Evolutionary conservation across 2,113 vertebrate species (phyloP).

Genomic region (Sinocyclocheilus anophthalmus): DNA sequence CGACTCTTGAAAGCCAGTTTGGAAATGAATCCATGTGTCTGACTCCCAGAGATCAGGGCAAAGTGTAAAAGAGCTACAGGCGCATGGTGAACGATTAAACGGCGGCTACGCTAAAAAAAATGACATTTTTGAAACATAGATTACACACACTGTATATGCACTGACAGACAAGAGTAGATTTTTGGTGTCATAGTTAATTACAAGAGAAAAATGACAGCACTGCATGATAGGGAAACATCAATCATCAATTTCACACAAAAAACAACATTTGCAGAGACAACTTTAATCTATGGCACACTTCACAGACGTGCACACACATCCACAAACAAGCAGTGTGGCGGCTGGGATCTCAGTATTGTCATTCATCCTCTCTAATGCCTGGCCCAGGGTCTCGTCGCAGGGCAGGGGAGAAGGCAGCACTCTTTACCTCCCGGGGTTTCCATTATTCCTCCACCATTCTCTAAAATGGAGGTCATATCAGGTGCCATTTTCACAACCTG

Average conservation of each 20-base stretch:
- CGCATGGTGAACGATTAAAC: constrained; percentile 43
- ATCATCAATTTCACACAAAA: background rate
- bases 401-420: constrained; percentile 51
- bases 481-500: constrained; percentile 70
- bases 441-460: constrained; percentile 74
- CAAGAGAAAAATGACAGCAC: constrained; percentile 15
- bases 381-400: constrained; percentile 49
- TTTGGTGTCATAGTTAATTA: constrained; percentile 22
- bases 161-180: constrained; percentile 28
- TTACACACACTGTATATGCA: background rate
- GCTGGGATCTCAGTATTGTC: constrained; percentile 47
- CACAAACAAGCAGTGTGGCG: constrained; percentile 13
- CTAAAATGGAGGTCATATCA: constrained; percentile 75
- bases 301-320: constrained; percentile 11
- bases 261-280: constrained; percentile 19
- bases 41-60: constrained; percentile 46
- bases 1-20: constrained; percentile 55
- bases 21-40: constrained; percentile 57
- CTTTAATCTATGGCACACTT: constrained; percentile 3
- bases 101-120: background rate
- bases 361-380: constrained; percentile 61
- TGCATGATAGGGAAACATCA: constrained; percentile 18
- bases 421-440: constrained; percentile 74
- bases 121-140: constrained; percentile 27
- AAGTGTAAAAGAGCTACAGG: constrained; percentile 48